These are phyloP conservation scores for Phrynocephalus vlangalii DNA, from an alignment of 2,797 vertebrate genomes.

Conservation along the genomic window DNA sequence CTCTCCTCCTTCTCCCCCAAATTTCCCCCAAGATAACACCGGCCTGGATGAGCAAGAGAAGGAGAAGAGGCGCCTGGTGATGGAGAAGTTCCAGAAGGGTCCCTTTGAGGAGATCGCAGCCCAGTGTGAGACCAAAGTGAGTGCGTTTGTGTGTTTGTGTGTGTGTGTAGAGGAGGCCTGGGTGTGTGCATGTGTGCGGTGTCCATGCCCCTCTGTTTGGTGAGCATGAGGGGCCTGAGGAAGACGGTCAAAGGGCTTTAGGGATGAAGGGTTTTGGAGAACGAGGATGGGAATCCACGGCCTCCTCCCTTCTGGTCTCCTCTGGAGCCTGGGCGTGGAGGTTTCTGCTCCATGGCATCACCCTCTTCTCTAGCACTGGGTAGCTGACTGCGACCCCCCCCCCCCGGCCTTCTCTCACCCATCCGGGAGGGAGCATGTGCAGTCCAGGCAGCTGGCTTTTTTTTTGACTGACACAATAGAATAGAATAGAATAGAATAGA, in stretches of 20 bases:
- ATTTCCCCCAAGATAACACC: constrained; percentile 83
- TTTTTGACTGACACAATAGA: no score
- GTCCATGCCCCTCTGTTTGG: neutral
- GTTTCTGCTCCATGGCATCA: no score
- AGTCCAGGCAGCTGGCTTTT: neutral
- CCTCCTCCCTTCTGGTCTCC: neutral
- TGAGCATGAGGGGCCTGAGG: neutral
- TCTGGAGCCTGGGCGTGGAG: neutral
- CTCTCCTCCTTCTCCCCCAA: neutral
- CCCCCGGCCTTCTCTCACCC: no score
- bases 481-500: no score
- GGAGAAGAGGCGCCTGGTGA: constrained; percentile 93
- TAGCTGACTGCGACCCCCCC: no score
- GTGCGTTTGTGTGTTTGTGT: constrained; percentile 28
- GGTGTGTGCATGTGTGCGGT: no score
- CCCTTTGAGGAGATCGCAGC: constrained; percentile 98
- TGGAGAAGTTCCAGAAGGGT: constrained; percentile 98
- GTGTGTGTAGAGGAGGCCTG: no score
- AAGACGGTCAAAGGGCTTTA: no score
- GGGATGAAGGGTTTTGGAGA: neutral
- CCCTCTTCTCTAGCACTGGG: neutral
- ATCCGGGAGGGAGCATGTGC: neutral
- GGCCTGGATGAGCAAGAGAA: constrained; percentile 96
- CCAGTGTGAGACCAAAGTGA: constrained; percentile 97
- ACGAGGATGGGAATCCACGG: neutral